Base-by-base conservation (phyloP, 1,140 invertebrate genomes). In the Leptinotarsa texana region DNA sequence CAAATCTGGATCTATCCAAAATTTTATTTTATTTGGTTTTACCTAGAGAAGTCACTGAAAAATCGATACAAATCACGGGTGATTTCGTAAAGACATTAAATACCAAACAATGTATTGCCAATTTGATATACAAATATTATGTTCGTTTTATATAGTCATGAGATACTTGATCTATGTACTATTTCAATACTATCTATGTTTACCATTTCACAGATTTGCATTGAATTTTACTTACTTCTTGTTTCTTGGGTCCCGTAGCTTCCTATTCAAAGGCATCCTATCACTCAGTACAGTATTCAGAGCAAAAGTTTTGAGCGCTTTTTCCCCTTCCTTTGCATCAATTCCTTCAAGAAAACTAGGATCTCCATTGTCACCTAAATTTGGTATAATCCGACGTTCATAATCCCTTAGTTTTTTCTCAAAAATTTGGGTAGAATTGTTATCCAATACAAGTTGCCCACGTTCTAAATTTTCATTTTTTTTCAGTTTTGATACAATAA, bases 261-360 rank as follows among this genome's bases (percentile, higher is more conserved):
- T 91, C 75, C 95, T 87, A 84, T 93, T 92, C 68, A 93, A 88
- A 11, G 93, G 89, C 77, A 96, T 92, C 86, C 92, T 91, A 84
- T 96, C 92, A 83, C 93, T 95, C 3, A 94, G 87, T 78, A 94
- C 87, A 69, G 94, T 90, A 86, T 96, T 96, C 76, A 96, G 90
- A 15, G 94, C 94, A 82, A 94, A 94, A 80, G 89, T 91, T 80
- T 93, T 91, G 79, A 94, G 88, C 27, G 90, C 84, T 78, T 89
- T 86, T 71, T 93, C 89, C 57, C 91, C 92, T 22, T 86, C 79
- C 77, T 89, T 89, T 22, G 83, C 84, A 75, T 91, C 89, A 21
- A 86, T 82, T 15, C 89, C 89, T 47, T 82, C 84, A 5, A 94
- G 83, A 80, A 85, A 84, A 5, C 92, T 91, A 3, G 89, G 86